phyloP scores from a whole-genome alignment of 2,888 invertebrate genomes.

The Hemithea aestivaria region DNA sequence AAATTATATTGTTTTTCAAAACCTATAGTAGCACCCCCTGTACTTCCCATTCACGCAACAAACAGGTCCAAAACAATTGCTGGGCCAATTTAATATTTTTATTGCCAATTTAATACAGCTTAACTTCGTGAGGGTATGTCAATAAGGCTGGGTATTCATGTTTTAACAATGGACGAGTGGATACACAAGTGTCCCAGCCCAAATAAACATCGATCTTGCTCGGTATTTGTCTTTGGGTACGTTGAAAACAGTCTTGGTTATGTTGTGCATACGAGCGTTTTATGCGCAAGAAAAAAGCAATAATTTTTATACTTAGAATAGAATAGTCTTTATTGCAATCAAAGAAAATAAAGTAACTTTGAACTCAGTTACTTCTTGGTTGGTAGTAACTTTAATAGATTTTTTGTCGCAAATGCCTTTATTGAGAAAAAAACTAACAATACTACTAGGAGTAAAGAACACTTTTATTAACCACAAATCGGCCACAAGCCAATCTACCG shows the following conservation, averaged over 20 bases:
- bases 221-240: slow-evolving; percentile 54
- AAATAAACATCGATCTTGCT: slow-evolving; percentile 63
- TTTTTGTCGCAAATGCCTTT: too few species aligned
- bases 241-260: slow-evolving; percentile 42
- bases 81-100: slow-evolving; percentile 52
- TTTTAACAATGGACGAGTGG: slow-evolving; percentile 49
- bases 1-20: too few species aligned
- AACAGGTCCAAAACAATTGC: slow-evolving; percentile 36
- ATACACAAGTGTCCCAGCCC: slow-evolving; percentile 53
- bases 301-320: too few species aligned
- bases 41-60: slow-evolving; percentile 18
- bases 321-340: too few species aligned
- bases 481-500: too few species aligned
- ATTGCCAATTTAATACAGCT: slow-evolving; percentile 49
- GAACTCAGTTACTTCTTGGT: too few species aligned
- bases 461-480: too few species aligned
- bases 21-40: too few species aligned
- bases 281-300: background rate
- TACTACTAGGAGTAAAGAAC: too few species aligned
- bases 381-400: too few species aligned
- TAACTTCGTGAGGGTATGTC: slow-evolving; percentile 51
- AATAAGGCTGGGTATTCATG: slow-evolving; percentile 40
- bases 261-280: slow-evolving; percentile 20
- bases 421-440: too few species aligned
- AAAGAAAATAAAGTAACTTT: too few species aligned